Percentiles rank a stretch among this genome's conserved stretches.
Evolutionary conservation across 2,888 invertebrate species (phyloP).

Genomic region (Stegophylla sp.): DNA sequence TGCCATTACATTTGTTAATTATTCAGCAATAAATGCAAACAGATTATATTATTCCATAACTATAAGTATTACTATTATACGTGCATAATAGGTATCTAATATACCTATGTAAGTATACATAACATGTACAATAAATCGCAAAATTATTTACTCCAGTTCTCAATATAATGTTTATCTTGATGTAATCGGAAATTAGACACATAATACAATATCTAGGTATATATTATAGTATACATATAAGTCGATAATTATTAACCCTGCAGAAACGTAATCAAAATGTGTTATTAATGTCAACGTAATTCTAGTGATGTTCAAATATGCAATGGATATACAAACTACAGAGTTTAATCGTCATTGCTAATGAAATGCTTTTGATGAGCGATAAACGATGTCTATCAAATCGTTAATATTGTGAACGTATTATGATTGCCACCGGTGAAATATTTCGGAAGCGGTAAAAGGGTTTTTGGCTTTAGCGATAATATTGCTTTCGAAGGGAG

Average conservation of each 20-base stretch:
- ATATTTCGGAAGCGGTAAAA: too few species aligned
- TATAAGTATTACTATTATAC: too few species aligned
- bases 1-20: too few species aligned
- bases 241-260: too few species aligned
- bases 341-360: not conserved
- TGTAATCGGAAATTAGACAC: slow-evolving; percentile 6
- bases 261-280: not conserved
- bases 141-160: not conserved
- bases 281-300: not conserved
- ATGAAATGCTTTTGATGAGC: not conserved
- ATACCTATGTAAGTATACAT: too few species aligned
- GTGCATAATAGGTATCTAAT: too few species aligned
- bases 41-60: not conserved
- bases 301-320: not conserved
- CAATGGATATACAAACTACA: not conserved
- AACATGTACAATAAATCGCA: not conserved
- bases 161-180: not conserved
- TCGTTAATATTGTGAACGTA: too few species aligned
- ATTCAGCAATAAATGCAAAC: not conserved
- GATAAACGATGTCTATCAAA: too few species aligned
- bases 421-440: too few species aligned
- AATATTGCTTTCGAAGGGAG: too few species aligned
- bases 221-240: not conserved
- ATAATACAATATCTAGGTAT: not conserved
- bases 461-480: too few species aligned